Conservation (phyloP, 1,140 invertebrate species). For the Tribolium madens region DNA sequence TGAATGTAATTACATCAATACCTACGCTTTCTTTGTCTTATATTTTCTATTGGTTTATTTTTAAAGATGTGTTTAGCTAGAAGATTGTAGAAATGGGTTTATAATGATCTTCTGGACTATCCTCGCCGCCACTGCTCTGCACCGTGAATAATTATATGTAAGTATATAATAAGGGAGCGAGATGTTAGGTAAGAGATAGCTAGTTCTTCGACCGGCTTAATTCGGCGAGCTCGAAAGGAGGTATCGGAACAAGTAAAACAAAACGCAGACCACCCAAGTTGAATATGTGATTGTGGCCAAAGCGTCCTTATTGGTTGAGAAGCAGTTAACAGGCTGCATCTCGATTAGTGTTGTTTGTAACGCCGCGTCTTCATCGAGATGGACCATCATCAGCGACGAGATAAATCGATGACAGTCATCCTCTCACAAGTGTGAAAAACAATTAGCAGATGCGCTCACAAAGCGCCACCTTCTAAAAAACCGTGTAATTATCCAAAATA, state of each 20-base stretch:
- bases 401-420: slow-evolving; percentile 12
- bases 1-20: too few species aligned
- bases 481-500: slow-evolving; percentile 36
- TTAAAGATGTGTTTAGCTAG: not conserved
- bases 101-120: not conserved
- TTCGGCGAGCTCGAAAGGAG: slow-evolving; percentile 55
- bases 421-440: slow-evolving; percentile 13
- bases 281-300: slow-evolving; percentile 55
- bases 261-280: slow-evolving; percentile 60
- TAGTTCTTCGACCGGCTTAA: slow-evolving; percentile 52
- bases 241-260: slow-evolving; percentile 57
- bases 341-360: slow-evolving; percentile 58
- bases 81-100: not conserved
- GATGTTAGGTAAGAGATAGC: slow-evolving; percentile 58
- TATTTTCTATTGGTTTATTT: not conserved
- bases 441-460: not conserved
- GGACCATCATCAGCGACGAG: slow-evolving; percentile 24
- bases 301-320: slow-evolving; percentile 55
- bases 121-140: not conserved
- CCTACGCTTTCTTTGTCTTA: too few species aligned
- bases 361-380: slow-evolving; percentile 50
- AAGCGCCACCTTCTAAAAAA: slow-evolving; percentile 23
- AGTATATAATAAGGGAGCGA: slow-evolving; percentile 54
- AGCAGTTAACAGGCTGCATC: slow-evolving; percentile 55
- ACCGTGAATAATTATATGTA: slow-evolving; percentile 54